Evolutionary conservation across 2,113 vertebrate genomes (phyloP).

Genomic region (Hylia prasina): DNA sequence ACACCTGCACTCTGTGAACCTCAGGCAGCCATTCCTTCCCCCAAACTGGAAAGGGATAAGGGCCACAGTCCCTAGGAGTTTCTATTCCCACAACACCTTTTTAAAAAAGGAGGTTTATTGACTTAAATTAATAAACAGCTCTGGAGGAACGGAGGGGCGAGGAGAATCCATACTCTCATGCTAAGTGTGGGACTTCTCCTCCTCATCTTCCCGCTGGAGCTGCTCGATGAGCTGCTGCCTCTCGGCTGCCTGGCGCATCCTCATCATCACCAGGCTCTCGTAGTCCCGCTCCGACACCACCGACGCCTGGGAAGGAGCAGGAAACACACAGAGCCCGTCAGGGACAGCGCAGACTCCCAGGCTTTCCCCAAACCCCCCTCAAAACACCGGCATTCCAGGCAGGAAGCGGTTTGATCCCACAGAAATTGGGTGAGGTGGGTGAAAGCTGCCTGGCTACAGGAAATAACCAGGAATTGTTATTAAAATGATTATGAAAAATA

Average conservation of each 20-base stretch:
- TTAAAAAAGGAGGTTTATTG: constrained; percentile 62
- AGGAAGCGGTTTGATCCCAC: background rate
- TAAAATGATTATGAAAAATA: background rate
- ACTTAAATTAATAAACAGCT: constrained; percentile 33
- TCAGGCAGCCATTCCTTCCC: background rate
- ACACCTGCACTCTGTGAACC: background rate
- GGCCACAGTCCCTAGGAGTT: fast-evolving
- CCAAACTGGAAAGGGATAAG: background rate
- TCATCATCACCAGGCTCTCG: constrained; percentile 96
- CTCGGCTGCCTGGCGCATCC: constrained; percentile 92
- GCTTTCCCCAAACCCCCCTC: background rate
- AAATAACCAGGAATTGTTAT: background rate
- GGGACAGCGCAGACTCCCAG: fast-evolving
- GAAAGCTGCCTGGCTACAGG: background rate
- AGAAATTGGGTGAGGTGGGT: background rate
- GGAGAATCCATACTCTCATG: background rate
- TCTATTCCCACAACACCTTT: background rate
- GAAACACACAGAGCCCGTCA: background rate
- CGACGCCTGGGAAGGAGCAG: constrained; percentile 65
- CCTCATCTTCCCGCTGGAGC: constrained; percentile 85
- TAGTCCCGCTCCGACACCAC: constrained; percentile 87
- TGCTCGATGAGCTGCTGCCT: constrained; percentile 88
- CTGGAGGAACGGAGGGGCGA: background rate
- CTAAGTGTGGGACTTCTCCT: constrained; percentile 74
- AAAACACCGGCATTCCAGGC: fast-evolving